Evolutionary conservation across 2,888 invertebrate species (phyloP), one percentile per base, ranked within the genome.

Genomic region (Phortica okadai): DNA sequence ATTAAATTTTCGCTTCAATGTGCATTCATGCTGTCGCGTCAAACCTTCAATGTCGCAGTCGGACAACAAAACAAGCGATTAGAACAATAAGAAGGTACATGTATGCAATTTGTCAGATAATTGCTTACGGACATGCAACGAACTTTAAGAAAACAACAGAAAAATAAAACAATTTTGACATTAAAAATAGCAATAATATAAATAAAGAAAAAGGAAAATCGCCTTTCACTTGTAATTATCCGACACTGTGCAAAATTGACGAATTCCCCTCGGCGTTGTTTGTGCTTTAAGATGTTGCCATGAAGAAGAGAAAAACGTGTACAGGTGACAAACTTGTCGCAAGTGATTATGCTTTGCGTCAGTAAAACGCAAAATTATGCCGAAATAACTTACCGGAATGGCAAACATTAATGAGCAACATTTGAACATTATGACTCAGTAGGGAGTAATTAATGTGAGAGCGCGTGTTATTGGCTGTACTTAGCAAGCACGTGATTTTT

Each of bases 121-220:
- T 73, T 76, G 76, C 75, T 64, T 74, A 69, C 69, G 73, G 62
- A 44, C 76, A 78, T 76, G 78, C 78, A 75, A 76, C 69, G 64
- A 7, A 41, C 41, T 64, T 33, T 1, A 50, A 50, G 10, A 14
- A 50, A 50, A 1, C 14, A 50, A 50, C 1, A 50, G 0, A 50
- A 50, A 50, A 14, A 50, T 6, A 50, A 6, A 45, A 10, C 45
- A 45, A 45, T 45, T 45, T 45, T 45, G 10, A 11, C 50, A 1
- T 50, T 50, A 14, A 2, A 50, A 50, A 11, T 21, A 21, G 21
- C 21, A 21, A 21, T 1, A 21, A 21, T 21, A 21, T 21, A 50
- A 50, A 50, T 11, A 6, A 2, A 50, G 1, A 50, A 50, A 8
- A 33, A 4, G 4, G 33, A 33, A 33, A 33, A 33, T 33, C 33